These are phyloP conservation scores for Picus viridis DNA, from an alignment of 2,797 vertebrate genomes.

Conservation along the genomic window DNA sequence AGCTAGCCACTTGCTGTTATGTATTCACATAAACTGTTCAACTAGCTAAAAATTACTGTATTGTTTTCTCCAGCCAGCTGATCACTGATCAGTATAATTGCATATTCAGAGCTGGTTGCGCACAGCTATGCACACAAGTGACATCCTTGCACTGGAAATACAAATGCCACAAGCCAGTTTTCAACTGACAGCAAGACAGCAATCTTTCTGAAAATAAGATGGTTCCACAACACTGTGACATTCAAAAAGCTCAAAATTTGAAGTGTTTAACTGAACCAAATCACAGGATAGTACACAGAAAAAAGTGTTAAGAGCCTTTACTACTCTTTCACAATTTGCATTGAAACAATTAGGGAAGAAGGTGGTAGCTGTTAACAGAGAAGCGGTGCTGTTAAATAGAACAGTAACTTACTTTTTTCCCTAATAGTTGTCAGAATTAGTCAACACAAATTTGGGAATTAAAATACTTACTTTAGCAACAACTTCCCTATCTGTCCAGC, in stretches of 20 bases:
- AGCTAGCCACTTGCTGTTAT: not conserved
- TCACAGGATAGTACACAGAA: not conserved
- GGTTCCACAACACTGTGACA: not conserved
- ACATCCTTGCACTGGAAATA: not conserved
- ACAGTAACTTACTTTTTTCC: fast-evolving
- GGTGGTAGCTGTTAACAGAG: not conserved
- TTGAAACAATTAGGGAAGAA: not conserved
- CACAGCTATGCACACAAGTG: not conserved
- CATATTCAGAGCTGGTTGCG: not conserved
- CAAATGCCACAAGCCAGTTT: not conserved
- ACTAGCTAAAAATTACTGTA: not conserved
- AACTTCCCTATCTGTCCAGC: not conserved
- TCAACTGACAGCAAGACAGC: not conserved
- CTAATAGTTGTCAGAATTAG: not conserved
- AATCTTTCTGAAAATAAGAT: not conserved
- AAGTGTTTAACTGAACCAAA: not conserved
- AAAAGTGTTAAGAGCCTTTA: not conserved
- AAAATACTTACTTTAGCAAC: not conserved
- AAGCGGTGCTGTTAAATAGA: not conserved
- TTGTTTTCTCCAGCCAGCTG: not conserved
- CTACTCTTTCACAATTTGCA: not conserved
- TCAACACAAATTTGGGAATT: not conserved
- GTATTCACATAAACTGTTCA: not conserved
- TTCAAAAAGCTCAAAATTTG: not conserved
- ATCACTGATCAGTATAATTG: conserved; percentile 11